These are phyloP conservation scores for Pristionchus exspectatus DNA, from an alignment of 2,888 invertebrate genomes.

Conservation along the genomic window DNA sequence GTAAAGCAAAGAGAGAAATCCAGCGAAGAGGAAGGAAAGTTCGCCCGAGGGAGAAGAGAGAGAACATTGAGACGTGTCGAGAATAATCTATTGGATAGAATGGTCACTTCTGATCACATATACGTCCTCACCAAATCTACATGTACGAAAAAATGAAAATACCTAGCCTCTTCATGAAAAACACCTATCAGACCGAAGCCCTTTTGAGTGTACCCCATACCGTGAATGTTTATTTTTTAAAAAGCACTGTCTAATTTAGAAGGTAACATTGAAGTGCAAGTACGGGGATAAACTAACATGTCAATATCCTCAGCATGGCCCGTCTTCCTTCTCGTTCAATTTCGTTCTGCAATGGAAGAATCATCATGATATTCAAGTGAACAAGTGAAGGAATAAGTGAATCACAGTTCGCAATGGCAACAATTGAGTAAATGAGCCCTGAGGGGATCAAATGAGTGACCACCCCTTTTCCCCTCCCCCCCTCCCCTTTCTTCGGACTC, in stretches of 20 bases:
- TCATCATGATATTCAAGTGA: not conserved
- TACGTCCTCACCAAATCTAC: not conserved
- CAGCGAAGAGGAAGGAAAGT: conserved; percentile 26
- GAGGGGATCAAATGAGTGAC: conserved; percentile 35
- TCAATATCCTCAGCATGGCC: conserved; percentile 5
- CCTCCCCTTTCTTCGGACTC: not conserved
- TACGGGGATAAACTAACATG: not conserved
- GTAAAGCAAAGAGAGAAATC: conserved; percentile 35
- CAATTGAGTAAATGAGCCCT: conserved; percentile 6
- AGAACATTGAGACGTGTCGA: not conserved
- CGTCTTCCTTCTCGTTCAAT: not conserved
- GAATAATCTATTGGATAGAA: not conserved
- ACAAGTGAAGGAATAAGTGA: not conserved
- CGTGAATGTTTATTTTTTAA: not conserved
- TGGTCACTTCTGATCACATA: not conserved
- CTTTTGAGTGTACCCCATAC: not conserved
- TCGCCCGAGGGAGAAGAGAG: not conserved
- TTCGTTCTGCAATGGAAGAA: not conserved
- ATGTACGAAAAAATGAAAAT: not conserved
- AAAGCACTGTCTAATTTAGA: too few species aligned
- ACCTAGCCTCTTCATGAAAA: not conserved
- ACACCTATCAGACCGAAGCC: not conserved
- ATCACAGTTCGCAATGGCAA: not conserved
- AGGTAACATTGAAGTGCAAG: too few species aligned
- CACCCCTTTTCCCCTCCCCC: not conserved